These are phyloP conservation scores for Siphamia tubifer DNA, from an alignment of 2,113 vertebrate genomes.

Conservation along the genomic window DNA sequence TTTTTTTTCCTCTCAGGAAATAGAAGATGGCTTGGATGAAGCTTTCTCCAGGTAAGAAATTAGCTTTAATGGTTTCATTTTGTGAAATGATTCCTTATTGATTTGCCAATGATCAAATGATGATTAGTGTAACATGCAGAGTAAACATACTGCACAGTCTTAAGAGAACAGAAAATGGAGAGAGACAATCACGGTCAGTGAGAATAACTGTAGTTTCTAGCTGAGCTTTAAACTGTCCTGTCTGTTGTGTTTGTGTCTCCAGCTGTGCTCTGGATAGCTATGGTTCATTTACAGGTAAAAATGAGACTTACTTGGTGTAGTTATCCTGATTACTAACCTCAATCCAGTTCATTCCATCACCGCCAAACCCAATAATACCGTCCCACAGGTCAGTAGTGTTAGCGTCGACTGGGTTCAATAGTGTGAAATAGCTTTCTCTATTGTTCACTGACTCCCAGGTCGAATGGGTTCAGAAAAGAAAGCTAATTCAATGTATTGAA, in stretches of 20 bases:
- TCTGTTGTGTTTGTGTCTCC: constrained; percentile 72
- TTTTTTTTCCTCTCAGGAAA: constrained; percentile 77
- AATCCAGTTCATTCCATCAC: constrained; percentile 17
- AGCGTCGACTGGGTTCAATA: not conserved
- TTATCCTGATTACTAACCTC: constrained; percentile 42
- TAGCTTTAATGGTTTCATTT: not conserved
- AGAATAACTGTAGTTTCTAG: not conserved
- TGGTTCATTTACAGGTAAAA: constrained; percentile 79
- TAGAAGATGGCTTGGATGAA: constrained; percentile 91
- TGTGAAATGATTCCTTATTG: not conserved
- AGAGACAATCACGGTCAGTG: not conserved
- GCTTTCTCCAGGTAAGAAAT: constrained; percentile 91
- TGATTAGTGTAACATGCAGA: constrained; percentile 30
- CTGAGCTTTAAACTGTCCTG: constrained; percentile 29
- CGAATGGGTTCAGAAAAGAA: not conserved
- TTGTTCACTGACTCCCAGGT: not conserved
- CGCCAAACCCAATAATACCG: constrained; percentile 17
- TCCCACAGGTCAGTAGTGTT: not conserved
- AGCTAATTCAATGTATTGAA: constrained; percentile 23
- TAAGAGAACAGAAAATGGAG: not conserved
- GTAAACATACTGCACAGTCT: not conserved
- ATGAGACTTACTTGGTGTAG: constrained; percentile 30
- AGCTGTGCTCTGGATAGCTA: constrained; percentile 80
- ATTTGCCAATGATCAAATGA: too few relatives aligned
- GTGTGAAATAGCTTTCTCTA: not conserved